A percentile compares a stretch with the other conserved stretches of the same genome.
phyloP scores from a whole-genome alignment of 2,888 invertebrate species.

The Invenusta paracnida region DNA sequence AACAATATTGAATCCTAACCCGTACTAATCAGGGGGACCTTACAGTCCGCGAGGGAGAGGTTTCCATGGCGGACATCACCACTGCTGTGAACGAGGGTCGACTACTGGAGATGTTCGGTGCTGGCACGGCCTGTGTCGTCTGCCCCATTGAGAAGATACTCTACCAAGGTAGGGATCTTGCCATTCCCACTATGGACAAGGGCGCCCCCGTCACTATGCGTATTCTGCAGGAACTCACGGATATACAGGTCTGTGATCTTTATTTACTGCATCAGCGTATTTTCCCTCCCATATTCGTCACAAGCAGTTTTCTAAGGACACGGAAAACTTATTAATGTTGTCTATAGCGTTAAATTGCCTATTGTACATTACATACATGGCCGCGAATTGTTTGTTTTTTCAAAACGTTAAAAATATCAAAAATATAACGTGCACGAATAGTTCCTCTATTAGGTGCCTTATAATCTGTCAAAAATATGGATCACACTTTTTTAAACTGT shows the following conservation, averaged over 20 bases:
- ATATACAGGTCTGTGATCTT: conserved; percentile 74
- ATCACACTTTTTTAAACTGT: too few relatives aligned
- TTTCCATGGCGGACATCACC: conserved; percentile 38
- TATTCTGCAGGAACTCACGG: conserved; percentile 72
- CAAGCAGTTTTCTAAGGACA: too few relatives aligned
- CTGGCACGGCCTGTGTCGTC: conserved; percentile 96
- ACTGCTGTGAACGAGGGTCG: conserved; percentile 69
- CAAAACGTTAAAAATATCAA: too few relatives aligned
- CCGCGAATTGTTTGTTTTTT: too few relatives aligned
- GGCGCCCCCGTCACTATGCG: conserved; percentile 70
- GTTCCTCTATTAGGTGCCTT: too few relatives aligned
- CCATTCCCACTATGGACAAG: conserved; percentile 65
- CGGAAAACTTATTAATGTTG: too few relatives aligned
- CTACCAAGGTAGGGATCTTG: conserved; percentile 66
- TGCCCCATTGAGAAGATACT: conserved; percentile 79
- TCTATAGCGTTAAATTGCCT: too few relatives aligned
- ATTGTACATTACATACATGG: too few relatives aligned
- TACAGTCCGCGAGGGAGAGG: conserved; percentile 72
- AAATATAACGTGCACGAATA: too few relatives aligned
- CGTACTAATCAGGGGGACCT: conserved; percentile 67
- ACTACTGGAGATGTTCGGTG: conserved; percentile 90
- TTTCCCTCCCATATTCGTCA: too few relatives aligned
- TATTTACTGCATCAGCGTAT: too few relatives aligned
- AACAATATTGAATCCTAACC: neutral
- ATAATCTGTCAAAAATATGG: too few relatives aligned